phyloP scores from a whole-genome alignment of 2,797 vertebrate genomes.

The Aphelocoma californica region DNA sequence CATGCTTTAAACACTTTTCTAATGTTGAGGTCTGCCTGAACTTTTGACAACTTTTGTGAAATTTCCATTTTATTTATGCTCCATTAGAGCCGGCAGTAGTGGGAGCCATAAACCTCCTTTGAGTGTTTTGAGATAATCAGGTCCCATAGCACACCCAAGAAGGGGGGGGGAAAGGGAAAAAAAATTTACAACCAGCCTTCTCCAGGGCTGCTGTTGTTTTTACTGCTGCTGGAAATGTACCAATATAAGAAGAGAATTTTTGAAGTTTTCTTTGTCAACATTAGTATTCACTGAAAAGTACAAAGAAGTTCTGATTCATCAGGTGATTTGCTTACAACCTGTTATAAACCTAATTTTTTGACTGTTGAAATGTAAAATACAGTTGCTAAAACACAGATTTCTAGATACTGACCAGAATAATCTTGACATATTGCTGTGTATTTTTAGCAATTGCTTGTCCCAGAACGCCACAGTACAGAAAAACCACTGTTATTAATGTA shows the following conservation, averaged over 20 bases:
- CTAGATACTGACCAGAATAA: not conserved
- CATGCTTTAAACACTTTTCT: not conserved
- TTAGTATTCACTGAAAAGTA: not conserved
- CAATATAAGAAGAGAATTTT: not conserved
- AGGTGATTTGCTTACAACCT: not conserved
- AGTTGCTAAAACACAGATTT: not conserved
- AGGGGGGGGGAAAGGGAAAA: accelerated
- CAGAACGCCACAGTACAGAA: not conserved
- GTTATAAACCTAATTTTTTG: not conserved
- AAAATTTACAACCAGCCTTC: not conserved
- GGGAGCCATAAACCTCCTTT: not conserved
- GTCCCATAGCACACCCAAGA: not conserved
- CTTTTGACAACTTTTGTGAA: not conserved
- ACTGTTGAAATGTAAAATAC: not conserved
- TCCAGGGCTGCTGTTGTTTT: not conserved
- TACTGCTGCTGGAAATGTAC: not conserved
- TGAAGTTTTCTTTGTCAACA: not conserved
- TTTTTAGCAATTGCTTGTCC: constrained; percentile 21
- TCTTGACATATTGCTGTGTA: not conserved
- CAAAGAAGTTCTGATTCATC: not conserved
- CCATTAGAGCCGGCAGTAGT: not conserved
- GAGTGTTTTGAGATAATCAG: not conserved
- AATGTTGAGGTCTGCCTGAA: not conserved
- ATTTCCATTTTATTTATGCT: not conserved
- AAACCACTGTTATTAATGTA: not conserved